Evolutionary conservation across 2,113 vertebrate species (phyloP).

Genomic region (Trematomus loennbergii): DNA sequence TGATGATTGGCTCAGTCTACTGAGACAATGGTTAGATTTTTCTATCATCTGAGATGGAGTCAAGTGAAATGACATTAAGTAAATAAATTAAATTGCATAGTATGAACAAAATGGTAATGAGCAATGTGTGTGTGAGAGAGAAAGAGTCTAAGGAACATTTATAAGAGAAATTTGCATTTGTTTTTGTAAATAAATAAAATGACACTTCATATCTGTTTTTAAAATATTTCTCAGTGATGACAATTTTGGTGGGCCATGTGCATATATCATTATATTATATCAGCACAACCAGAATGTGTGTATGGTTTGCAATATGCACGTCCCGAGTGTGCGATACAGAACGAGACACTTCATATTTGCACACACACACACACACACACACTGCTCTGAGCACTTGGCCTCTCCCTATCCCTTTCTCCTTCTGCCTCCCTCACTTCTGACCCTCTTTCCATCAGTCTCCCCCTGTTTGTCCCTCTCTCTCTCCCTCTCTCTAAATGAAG

Average conservation of each 20-base stretch:
- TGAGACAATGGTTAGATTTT: constrained; percentile 55
- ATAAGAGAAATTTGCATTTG: not conserved
- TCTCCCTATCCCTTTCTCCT: constrained; percentile 49
- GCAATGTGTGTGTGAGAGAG: not conserved
- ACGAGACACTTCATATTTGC: constrained; percentile 40
- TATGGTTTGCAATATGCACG: constrained; percentile 25
- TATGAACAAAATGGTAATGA: constrained; percentile 8
- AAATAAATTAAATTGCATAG: constrained; percentile 53
- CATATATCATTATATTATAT: constrained; percentile 40
- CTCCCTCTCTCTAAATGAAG: constrained; percentile 60
- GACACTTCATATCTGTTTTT: not conserved
- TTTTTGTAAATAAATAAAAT: constrained; percentile 2
- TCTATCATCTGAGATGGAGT: constrained; percentile 45
- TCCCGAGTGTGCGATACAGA: constrained; percentile 59
- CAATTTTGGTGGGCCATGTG: not conserved
- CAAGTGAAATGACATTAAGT: constrained; percentile 57
- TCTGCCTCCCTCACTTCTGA: constrained; percentile 52
- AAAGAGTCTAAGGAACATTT: not conserved
- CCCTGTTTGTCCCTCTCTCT: constrained; percentile 56
- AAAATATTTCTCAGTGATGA: constrained; percentile 13
- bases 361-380: constrained; percentile 60
- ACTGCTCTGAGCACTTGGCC: constrained; percentile 65
- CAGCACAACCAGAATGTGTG: constrained; percentile 25
- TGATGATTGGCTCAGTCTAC: constrained; percentile 47
- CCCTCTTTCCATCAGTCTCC: constrained; percentile 79